Base-by-base conservation (phyloP, 2,113 vertebrate genomes). In the Promerops cafer region DNA sequence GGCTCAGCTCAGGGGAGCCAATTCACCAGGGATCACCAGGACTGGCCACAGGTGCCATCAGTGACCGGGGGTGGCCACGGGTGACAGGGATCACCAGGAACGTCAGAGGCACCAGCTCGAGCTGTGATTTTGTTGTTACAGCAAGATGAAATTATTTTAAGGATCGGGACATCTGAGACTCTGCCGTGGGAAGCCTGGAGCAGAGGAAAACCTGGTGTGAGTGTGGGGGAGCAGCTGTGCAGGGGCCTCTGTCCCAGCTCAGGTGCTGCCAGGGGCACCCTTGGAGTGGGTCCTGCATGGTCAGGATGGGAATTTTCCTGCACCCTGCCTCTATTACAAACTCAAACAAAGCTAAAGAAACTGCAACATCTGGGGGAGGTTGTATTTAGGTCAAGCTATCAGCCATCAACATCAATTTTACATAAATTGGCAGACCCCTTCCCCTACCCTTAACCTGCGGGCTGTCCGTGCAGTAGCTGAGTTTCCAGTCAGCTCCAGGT, bases 361-460 rank as follows among this genome's bases (percentile, higher is more conserved):
- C 6, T 17, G 28, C 27, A 69, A 5, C 18, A 20, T 33, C 33
- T 37, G 28, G 7, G 4, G 9, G 12, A 61, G 45, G 8, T 3
- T 28, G 13, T 77, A 21, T 64, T 68, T 60, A 16, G 19, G 33
- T n/a, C 71, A 68, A 66, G 63, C 56, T 22, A 26, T 44, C 39
- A 37, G 30, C 50, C 23, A 56, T 20, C 33, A 81, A 4, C 27
- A 44, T 16, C 24, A 27, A 22, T 60, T 30, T 37, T 24, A 44
- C 4, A 10, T 8, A 19, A 50, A 33, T 0, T 33, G 11, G 7
- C 1, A 0, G 80, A 77, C 49, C 40, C 19, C 24, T 56, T 65
- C 18, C 44, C 30, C 30, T 37, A 6, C n/a, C 35, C 33, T 63
- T 16, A 42, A 3, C 10, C 22, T 83, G 68, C 27, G 45, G 52